Evolutionary conservation across 2,113 vertebrate genomes (phyloP).

Genomic region (Spheniscus mendiculus): DNA sequence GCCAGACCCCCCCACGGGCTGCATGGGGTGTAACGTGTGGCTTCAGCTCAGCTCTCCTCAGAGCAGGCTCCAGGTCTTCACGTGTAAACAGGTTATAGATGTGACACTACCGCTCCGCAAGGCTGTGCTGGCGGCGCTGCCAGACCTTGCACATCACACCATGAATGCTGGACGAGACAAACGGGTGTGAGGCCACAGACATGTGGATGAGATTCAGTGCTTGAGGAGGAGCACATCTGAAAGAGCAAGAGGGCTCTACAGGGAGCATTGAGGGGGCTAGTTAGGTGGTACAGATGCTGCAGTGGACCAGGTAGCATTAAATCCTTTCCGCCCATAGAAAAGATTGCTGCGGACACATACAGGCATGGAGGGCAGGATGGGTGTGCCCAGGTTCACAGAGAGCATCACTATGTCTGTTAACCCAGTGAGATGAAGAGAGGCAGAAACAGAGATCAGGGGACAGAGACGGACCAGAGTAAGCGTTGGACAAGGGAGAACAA

Average conservation of each 20-base stretch:
- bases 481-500: slow-evolving; percentile 6
- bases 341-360: neutral
- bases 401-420: neutral
- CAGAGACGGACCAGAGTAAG: slow-evolving; percentile 31
- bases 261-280: neutral
- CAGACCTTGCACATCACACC: neutral
- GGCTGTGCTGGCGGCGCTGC: neutral
- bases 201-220: neutral
- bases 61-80: neutral
- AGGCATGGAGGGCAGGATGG: neutral
- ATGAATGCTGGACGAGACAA: neutral
- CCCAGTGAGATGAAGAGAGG: slow-evolving; percentile 7
- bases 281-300: neutral
- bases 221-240: neutral
- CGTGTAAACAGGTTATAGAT: neutral
- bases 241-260: slow-evolving; percentile 1
- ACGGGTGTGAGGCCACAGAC: neutral
- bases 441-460: neutral
- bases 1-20: neutral
- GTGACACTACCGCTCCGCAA: neutral
- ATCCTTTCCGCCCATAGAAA: slow-evolving; percentile 6
- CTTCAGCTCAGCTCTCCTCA: neutral
- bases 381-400: neutral
- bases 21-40: fast-evolving
- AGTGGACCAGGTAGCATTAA: neutral